Conservation (phyloP, 2,888 invertebrate genomes). For the Parascotia fuliginaria region DNA sequence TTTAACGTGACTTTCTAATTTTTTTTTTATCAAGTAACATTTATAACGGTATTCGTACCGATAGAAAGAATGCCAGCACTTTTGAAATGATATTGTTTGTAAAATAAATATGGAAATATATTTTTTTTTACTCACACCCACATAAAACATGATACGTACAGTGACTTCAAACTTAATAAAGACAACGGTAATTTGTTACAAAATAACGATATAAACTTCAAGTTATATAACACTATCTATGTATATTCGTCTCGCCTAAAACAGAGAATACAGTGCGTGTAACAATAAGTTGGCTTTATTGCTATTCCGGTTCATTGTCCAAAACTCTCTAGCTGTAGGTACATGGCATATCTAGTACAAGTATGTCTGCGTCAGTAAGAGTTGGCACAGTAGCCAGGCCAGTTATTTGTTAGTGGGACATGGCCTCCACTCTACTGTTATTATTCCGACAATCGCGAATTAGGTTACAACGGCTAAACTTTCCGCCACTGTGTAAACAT, state of each 20-base stretch:
- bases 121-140: no score
- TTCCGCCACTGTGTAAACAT: constrained; percentile 11
- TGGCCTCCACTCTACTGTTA: constrained; percentile 12
- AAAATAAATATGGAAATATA: no score
- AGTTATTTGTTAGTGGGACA: constrained; percentile 26
- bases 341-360: constrained; percentile 7
- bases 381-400: constrained; percentile 7
- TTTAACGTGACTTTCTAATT: background rate
- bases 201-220: no score
- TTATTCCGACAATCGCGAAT: constrained; percentile 17
- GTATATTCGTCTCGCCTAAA: background rate
- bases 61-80: no score
- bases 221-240: no score
- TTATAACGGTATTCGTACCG: no score
- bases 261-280: background rate
- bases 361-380: background rate
- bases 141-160: no score
- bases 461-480: constrained; percentile 14
- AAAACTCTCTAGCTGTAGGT: background rate
- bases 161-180: no score
- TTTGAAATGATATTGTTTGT: no score
- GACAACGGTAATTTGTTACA: no score
- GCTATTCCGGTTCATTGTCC: background rate
- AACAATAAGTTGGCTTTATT: background rate
- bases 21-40: no score